These are phyloP conservation scores for Acropora yongei DNA, from an alignment of 64 coral and sea anemone genomes.

Conservation along the genomic window DNA sequence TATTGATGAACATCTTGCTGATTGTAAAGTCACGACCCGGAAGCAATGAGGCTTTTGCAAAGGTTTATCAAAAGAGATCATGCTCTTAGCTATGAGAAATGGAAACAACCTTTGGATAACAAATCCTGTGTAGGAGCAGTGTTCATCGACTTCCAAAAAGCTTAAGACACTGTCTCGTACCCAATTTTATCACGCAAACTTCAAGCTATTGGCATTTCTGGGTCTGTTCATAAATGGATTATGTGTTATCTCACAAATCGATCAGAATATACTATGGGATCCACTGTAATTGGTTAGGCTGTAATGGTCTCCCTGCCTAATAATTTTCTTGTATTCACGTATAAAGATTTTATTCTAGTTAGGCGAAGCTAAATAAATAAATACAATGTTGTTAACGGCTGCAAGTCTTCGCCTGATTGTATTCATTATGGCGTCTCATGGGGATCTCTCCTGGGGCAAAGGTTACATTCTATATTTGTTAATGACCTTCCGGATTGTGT, in stretches of 20 bases:
- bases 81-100: too few species aligned
- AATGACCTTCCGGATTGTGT: not conserved
- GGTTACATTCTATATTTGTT: not conserved
- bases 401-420: not conserved
- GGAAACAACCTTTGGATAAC: too few species aligned
- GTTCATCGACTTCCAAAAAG: too few species aligned
- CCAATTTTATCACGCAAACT: too few species aligned
- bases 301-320: conserved; percentile 47
- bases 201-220: too few species aligned
- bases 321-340: conserved; percentile 17
- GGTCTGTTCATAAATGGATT: too few species aligned
- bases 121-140: too few species aligned
- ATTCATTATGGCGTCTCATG: not conserved
- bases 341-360: conserved; percentile 12
- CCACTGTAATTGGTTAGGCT: conserved; percentile 32
- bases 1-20: too few species aligned
- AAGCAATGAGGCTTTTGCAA: conserved; percentile 12
- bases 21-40: not conserved
- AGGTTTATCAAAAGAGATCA: too few species aligned
- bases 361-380: not conserved
- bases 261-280: not conserved
- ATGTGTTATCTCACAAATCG: too few species aligned
- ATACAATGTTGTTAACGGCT: not conserved
- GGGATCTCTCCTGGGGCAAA: not conserved
- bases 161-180: too few species aligned